Evolutionary conservation across 2,888 invertebrate genomes (phyloP).

Genomic region (Rotaria macrura): DNA sequence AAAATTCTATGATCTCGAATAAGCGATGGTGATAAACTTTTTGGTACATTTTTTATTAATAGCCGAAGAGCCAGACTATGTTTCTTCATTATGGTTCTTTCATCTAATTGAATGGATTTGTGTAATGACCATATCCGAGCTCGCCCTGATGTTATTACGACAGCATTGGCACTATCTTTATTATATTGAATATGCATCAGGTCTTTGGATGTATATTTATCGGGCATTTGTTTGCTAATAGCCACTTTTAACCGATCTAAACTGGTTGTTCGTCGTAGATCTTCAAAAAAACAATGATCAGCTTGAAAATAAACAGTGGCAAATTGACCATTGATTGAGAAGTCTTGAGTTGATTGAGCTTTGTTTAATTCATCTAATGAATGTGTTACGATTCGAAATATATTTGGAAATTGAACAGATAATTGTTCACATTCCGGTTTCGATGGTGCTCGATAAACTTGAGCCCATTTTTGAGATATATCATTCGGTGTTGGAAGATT

Average conservation of each 20-base stretch:
- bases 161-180: background rate
- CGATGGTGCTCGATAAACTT: background rate
- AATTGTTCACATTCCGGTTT: background rate
- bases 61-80: background rate
- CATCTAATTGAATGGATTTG: background rate
- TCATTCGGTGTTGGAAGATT: background rate
- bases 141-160: background rate
- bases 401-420: background rate
- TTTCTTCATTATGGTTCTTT: background rate
- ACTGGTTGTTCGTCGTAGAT: background rate
- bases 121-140: background rate
- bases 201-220: background rate
- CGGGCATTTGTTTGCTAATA: background rate
- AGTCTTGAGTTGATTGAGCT: background rate
- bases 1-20: background rate
- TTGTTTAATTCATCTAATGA: background rate
- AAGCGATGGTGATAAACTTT: background rate
- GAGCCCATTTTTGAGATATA: background rate
- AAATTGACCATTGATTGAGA: background rate
- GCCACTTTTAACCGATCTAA: background rate
- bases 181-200: background rate
- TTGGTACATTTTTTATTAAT: background rate
- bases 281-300: background rate
- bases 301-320: slow-evolving; percentile 2
- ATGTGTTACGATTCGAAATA: background rate